These are phyloP conservation scores for Equus przewalskii DNA, from an alignment of 2,113 vertebrate species.

Conservation along the genomic window DNA sequence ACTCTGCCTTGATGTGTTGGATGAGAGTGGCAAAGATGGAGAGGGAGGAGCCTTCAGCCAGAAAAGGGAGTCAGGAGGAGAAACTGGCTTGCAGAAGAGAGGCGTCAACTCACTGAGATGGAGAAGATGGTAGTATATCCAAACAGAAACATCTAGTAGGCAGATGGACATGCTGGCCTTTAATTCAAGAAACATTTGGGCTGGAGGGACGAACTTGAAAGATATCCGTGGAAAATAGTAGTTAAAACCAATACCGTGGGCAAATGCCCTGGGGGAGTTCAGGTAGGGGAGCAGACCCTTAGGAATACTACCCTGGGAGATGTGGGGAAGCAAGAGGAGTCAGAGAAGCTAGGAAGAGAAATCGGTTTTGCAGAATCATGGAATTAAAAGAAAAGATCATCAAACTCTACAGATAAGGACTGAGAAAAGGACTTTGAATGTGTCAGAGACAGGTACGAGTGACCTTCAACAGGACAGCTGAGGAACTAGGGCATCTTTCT, in stretches of 20 bases:
- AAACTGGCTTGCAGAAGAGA: neutral
- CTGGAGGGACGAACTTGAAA: neutral
- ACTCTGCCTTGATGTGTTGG: neutral
- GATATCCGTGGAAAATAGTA: neutral
- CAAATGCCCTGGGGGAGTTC: neutral
- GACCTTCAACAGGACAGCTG: neutral
- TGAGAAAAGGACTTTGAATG: neutral
- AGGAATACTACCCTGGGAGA: neutral
- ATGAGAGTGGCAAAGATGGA: neutral
- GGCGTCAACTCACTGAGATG: neutral
- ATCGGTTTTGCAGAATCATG: neutral
- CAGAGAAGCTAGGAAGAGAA: neutral
- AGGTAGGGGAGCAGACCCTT: neutral
- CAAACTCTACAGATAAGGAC: neutral
- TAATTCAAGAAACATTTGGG: neutral
- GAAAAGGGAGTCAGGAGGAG: neutral
- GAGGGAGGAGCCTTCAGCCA: neutral
- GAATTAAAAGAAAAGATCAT: neutral
- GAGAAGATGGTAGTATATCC: neutral
- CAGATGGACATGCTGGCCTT: neutral
- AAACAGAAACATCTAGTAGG: neutral
- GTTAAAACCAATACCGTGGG: neutral
- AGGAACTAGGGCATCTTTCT: neutral
- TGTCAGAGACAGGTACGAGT: neutral
- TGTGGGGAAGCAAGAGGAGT: neutral